phyloP scores from a whole-genome alignment of 2,113 vertebrate genomes.

The Myiopsitta monachus region DNA sequence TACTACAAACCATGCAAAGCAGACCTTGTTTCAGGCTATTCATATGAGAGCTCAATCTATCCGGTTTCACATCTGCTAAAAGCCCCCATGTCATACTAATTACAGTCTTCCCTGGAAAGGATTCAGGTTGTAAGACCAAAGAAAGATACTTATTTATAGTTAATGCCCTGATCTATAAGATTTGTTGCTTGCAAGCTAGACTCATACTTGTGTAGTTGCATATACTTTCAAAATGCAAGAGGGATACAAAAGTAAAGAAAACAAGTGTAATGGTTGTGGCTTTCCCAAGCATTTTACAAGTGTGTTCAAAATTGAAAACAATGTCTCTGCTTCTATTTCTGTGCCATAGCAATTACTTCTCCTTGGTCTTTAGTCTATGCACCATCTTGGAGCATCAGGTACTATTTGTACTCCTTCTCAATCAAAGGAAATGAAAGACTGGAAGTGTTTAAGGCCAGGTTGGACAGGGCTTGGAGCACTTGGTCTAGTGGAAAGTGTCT shows the following conservation, averaged over 20 bases:
- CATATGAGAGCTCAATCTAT: slow-evolving; percentile 66
- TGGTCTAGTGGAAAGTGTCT: neutral
- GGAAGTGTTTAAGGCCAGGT: neutral
- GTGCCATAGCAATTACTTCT: neutral
- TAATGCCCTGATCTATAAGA: neutral
- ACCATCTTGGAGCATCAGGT: neutral
- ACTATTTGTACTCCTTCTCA: neutral
- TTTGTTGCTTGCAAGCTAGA: neutral
- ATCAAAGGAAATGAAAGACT: neutral
- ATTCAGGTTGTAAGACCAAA: slow-evolving; percentile 41
- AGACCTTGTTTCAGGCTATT: slow-evolving; percentile 60
- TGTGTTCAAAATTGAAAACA: neutral
- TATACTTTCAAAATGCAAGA: neutral
- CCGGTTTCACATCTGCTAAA: slow-evolving; percentile 71
- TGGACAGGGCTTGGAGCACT: neutral
- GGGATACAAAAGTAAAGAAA: neutral
- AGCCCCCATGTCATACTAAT: slow-evolving; percentile 66
- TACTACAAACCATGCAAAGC: slow-evolving; percentile 65
- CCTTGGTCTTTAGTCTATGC: neutral
- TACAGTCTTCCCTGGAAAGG: slow-evolving; percentile 54
- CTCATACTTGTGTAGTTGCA: neutral
- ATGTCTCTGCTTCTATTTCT: neutral
- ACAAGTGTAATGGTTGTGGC: neutral
- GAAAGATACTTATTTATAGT: neutral
- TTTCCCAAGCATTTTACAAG: neutral